Conservation (phyloP, 2,797 vertebrate species). For the Aselliscus stoliczkanus region DNA sequence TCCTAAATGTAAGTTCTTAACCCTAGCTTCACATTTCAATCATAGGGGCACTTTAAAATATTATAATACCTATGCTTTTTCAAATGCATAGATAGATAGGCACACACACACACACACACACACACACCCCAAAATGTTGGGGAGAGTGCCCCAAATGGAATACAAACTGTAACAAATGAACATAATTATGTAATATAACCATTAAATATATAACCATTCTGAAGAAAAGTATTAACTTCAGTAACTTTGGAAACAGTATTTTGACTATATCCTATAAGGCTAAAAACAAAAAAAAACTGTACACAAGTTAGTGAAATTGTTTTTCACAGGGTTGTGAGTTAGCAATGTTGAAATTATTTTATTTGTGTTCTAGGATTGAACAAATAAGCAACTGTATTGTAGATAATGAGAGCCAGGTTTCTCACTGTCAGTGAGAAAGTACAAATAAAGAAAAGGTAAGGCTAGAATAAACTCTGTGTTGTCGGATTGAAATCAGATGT, state of each 20-base stretch:
- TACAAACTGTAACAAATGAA: slow-evolving; percentile 12
- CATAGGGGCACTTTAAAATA: not conserved
- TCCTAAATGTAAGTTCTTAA: slow-evolving; percentile 27
- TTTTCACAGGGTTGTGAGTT: not conserved
- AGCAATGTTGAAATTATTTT: slow-evolving; percentile 32
- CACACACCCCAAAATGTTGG: not conserved
- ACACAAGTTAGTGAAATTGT: not conserved
- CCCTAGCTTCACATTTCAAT: not conserved
- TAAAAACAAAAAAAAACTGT: slow-evolving; percentile 20
- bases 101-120: not conserved
- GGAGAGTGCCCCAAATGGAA: not conserved
- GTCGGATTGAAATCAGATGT: not conserved
- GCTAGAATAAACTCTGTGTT: slow-evolving; percentile 3
- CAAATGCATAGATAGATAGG: not conserved
- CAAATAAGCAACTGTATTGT: slow-evolving; percentile 32
- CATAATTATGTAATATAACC: not conserved
- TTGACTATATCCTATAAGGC: not conserved
- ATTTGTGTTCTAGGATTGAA: slow-evolving; percentile 10
- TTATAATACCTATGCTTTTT: not conserved
- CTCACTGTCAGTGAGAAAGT: not conserved
- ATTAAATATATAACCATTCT: not conserved
- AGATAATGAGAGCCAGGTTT: not conserved
- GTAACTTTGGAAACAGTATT: not conserved
- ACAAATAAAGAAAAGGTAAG: not conserved
- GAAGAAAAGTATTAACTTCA: not conserved